phyloP scores from a whole-genome alignment of 2,113 vertebrate species.

The Dascyllus trimaculatus region DNA sequence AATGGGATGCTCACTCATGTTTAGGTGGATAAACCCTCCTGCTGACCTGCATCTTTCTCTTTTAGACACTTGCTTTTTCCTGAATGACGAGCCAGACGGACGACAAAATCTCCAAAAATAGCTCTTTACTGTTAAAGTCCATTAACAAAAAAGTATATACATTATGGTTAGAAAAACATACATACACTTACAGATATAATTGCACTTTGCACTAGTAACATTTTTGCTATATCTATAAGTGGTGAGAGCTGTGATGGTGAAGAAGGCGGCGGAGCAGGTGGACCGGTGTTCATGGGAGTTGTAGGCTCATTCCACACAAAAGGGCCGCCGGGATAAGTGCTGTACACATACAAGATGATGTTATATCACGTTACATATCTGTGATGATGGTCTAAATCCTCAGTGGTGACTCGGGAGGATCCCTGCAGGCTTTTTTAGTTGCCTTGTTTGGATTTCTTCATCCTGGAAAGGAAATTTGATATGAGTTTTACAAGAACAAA shows the following conservation, averaged over 20 bases:
- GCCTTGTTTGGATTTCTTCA: constrained; percentile 78
- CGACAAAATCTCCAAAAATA: constrained; percentile 72
- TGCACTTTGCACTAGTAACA: constrained; percentile 73
- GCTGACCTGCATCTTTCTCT: neutral
- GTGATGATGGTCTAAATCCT: constrained; percentile 54
- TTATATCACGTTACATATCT: constrained; percentile 61
- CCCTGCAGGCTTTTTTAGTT: constrained; percentile 62
- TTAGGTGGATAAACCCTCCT: constrained; percentile 20
- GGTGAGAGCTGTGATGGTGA: constrained; percentile 41
- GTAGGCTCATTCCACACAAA: constrained; percentile 52
- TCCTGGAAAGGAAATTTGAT: constrained; percentile 62
- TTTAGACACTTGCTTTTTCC: constrained; percentile 14
- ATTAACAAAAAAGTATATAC: constrained; percentile 74
- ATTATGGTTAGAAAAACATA: constrained; percentile 71
- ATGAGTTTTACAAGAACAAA: constrained; percentile 9
- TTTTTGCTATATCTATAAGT: constrained; percentile 58
- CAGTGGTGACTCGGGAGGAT: constrained; percentile 39
- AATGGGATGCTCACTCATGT: constrained; percentile 13
- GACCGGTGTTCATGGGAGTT: constrained; percentile 40
- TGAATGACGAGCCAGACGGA: constrained; percentile 64
- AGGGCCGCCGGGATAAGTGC: constrained; percentile 80
- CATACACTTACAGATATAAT: constrained; percentile 79
- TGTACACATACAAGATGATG: constrained; percentile 78
- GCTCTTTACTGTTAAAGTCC: constrained; percentile 70
- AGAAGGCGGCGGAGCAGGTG: constrained; percentile 29